Conservation (phyloP, 2,888 invertebrate species). For the Mayetiola destructor region DNA sequence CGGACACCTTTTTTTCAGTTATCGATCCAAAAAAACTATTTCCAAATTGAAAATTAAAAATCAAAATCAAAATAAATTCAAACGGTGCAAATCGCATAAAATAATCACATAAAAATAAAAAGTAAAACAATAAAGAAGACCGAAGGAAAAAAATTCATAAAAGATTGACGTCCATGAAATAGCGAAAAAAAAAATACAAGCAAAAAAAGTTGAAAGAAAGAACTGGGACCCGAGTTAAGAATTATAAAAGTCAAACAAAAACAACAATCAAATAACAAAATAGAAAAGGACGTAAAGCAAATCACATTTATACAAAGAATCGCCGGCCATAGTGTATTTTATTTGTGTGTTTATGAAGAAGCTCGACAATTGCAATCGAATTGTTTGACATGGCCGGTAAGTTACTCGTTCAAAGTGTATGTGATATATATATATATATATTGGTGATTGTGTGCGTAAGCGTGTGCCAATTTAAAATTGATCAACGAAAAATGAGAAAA, state of each 20-base stretch:
- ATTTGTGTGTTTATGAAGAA: conserved; percentile 17
- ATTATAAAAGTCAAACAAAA: conserved; percentile 6
- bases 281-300: neutral
- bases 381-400: conserved; percentile 67
- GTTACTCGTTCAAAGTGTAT: conserved; percentile 27
- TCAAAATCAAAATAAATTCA: too few relatives aligned
- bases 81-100: too few relatives aligned
- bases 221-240: too few relatives aligned
- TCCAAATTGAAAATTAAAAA: neutral
- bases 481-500: neutral
- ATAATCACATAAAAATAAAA: too few relatives aligned
- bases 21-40: neutral
- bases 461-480: neutral
- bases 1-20: neutral
- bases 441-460: neutral
- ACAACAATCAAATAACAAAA: neutral
- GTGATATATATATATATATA: too few relatives aligned
- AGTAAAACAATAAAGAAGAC: too few relatives aligned
- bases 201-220: too few relatives aligned
- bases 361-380: conserved; percentile 6
- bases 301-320: neutral
- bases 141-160: too few relatives aligned
- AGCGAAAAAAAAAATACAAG: neutral
- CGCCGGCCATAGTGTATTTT: conserved; percentile 13
- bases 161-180: conserved; percentile 4